phyloP scores from a whole-genome alignment of 2,113 vertebrate genomes.

The Cisticola juncidis region DNA sequence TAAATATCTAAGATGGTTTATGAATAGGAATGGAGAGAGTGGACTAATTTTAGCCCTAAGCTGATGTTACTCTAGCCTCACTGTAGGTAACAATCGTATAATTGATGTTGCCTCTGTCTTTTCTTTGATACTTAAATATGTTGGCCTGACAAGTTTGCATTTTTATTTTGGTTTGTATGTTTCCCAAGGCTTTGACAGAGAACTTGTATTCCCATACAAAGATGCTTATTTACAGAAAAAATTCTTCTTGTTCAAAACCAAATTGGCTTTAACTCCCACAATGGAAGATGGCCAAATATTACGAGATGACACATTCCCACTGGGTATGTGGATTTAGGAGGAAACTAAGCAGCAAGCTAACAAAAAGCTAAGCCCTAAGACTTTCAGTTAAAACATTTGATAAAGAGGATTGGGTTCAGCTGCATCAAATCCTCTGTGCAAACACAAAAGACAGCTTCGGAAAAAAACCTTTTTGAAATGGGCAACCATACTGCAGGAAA shows the following conservation, averaged over 20 bases:
- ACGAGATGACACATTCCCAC: not conserved
- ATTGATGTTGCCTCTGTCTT: not conserved
- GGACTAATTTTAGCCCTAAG: not conserved
- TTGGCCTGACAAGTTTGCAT: not conserved
- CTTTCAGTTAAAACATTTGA: not conserved
- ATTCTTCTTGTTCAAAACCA: not conserved
- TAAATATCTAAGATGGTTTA: not conserved
- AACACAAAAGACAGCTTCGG: not conserved
- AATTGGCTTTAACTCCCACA: not conserved
- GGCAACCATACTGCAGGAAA: not conserved
- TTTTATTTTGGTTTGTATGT: not conserved
- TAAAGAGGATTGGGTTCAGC: slow-evolving; percentile 14
- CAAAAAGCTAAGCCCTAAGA: not conserved
- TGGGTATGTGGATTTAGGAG: not conserved
- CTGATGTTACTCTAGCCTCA: not conserved
- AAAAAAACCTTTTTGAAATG: not conserved
- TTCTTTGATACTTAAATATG: not conserved
- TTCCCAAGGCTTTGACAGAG: not conserved
- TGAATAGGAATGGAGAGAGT: not conserved
- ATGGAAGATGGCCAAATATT: not conserved
- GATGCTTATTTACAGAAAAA: not conserved
- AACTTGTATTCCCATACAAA: not conserved
- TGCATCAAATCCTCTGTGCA: not conserved
- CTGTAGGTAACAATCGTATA: not conserved
- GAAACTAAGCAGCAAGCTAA: not conserved